Conservation (phyloP, 2,797 vertebrate species). For the Rhinichthys osculus region DNA sequence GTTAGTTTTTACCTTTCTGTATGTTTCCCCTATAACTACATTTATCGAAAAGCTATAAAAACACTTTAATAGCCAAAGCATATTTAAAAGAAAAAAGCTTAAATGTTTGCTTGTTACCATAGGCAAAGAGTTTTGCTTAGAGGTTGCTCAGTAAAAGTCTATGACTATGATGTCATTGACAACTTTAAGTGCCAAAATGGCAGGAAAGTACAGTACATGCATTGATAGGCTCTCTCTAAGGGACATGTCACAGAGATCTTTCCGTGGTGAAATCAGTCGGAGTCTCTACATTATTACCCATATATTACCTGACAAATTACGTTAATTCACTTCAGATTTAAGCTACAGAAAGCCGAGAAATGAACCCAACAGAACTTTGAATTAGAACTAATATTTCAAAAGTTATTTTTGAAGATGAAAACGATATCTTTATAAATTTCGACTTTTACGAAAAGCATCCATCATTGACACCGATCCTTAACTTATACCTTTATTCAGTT, state of each 20-base stretch:
- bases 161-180: conserved; percentile 15
- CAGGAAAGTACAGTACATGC: background rate
- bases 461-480: background rate
- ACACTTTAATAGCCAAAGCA: background rate
- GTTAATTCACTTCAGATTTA: background rate
- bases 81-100: background rate
- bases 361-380: background rate
- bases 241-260: conserved; percentile 6
- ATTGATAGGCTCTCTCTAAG: conserved; percentile 13
- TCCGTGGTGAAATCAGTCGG: background rate
- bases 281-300: background rate
- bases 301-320: background rate
- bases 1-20: background rate
- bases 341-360: background rate
- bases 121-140: background rate
- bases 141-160: background rate
- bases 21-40: background rate
- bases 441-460: background rate
- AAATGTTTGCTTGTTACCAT: background rate
- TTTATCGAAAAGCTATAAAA: background rate
- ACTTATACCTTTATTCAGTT: background rate
- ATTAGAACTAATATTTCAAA: background rate
- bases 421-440: background rate
- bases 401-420: background rate
- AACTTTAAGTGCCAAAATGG: conserved; percentile 24